These are phyloP conservation scores for Romanogobio albipinnatus DNA, from an alignment of 2,113 vertebrate species.

Conservation along the genomic window DNA sequence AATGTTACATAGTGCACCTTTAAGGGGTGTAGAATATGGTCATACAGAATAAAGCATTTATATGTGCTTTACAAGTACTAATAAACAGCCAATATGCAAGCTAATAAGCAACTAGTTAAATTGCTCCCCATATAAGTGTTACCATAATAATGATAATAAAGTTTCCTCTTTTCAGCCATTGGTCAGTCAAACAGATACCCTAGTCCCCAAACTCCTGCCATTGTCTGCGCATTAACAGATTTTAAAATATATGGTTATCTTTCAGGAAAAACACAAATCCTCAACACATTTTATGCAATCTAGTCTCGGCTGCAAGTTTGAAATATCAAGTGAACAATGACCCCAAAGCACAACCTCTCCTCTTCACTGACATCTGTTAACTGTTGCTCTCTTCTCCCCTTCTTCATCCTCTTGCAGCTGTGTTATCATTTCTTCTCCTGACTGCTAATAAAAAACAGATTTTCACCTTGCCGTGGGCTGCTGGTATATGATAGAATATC, in stretches of 20 bases:
- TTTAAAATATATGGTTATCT: background rate
- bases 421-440: slow-evolving; percentile 35
- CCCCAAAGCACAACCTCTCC: slow-evolving; percentile 8
- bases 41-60: no score
- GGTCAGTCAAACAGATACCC: background rate
- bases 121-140: no score
- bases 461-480: slow-evolving; percentile 52
- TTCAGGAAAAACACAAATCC: background rate
- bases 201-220: background rate
- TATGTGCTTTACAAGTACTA: no score
- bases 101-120: no score
- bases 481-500: slow-evolving; percentile 21
- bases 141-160: background rate
- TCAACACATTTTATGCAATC: background rate
- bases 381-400: slow-evolving; percentile 6
- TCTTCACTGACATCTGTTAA: slow-evolving; percentile 21
- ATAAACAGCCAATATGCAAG: no score
- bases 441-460: slow-evolving; percentile 41
- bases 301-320: background rate
- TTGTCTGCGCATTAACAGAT: no score
- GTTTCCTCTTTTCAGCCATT: background rate
- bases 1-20: no score
- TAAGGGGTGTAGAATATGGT: no score
- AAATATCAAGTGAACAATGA: background rate
- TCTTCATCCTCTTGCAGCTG: slow-evolving; percentile 22